Evolutionary conservation across 2,113 vertebrate genomes (phyloP), one percentile per base, ranked within the genome.

Genomic region (Paramisgurnus dabryanus): DNA sequence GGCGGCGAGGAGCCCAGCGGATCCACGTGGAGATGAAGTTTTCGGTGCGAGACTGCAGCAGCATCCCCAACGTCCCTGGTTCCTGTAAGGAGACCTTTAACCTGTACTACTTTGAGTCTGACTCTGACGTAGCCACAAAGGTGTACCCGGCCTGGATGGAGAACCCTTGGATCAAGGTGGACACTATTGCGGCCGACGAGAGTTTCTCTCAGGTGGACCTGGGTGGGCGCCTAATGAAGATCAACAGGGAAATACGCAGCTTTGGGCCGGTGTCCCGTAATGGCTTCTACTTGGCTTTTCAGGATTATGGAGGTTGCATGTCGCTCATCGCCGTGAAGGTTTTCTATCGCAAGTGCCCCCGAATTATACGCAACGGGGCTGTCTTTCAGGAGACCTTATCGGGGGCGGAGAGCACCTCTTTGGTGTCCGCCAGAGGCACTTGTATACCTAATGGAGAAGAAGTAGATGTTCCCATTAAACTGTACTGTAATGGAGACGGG

Each of bases 51-150:
- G 97, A 99, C 92, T 99, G 97, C 81, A 96, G 96, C 87, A 98
- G 97, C 87, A 98, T 99, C 85, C 97, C 97, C 18, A 98, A 94
- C 0, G 96, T 99, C 11, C 96, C 97, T 0, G 97, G 97, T 69
- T 99, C 97, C 86, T 99, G 97, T 87, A 99, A 99, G 85, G 97
- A 99, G 91, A 99, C 97, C 64, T 99, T 99, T 83, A 98, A 99
- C 87, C 95, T 99, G 5, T 98, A 97, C 69, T 98, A 96, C 83
- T 98, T 94, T 0, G 97, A 99, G 88, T 94, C 95, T 0, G 96
- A 99, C 89, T 91, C 89, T 0, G 96, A 98, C 89, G 92, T 89
- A 0, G 96, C 95, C 85, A 95, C 93, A 15, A 95, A 95, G 85
- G 91, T 89, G 3, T 95, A 93, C 63, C 97, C 97, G 0, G 86